Base-by-base conservation (phyloP, 2,888 invertebrate species). In the Geotrupes spiniger region DNA sequence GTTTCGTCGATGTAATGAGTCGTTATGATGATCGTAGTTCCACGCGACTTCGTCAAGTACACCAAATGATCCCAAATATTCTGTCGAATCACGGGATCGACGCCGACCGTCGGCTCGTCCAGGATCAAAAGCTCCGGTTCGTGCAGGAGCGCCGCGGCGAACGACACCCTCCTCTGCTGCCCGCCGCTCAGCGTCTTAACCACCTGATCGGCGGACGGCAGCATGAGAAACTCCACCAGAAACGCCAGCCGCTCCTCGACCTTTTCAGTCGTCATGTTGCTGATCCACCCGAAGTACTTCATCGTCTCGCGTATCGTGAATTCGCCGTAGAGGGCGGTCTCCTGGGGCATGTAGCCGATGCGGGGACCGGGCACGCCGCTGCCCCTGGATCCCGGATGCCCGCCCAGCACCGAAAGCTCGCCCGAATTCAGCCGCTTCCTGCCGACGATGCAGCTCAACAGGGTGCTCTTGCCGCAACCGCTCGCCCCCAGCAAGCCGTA, bases 81-180 rank as follows among this genome's bases (percentile, higher is more conserved):
- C 69, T 91, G 87, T 52, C 92, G 76, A 8, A 95, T 74, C 26
- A 94, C 81, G 1, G 94, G 94, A 74, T 95, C 94, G 1, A 95
- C 89, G 26, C 94, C 95, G 10, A 93, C 94, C 0, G 94, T 95
- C 0, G 94, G 94, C 65, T 95, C 95, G 65, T 95, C 95, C 47
- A 95, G 75, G 63, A 95, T 94, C 50, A 95, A 73, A 21, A 95
- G 76, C 66, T 93, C 92, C 0, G 95, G 94, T 52, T 91, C 88
- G 56, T 94, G 92, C 31, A 95, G 77, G 21, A 95, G 75, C 0
- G 94, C 92, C 0, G 91, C 89, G 0, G 93, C 91, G 58, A 95
- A 80, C 0, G 94, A 94, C 2, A 93, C 89, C 53, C 95, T 79
- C 44, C 95, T 76, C 69, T 89, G 88, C 68, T 95, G 94, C 9